A percentile compares a stretch with the other conserved stretches of the same genome.
Conservation (phyloP, 53 echinoderm and acorn worm species). For the Mesocentrotus franciscanus region DNA sequence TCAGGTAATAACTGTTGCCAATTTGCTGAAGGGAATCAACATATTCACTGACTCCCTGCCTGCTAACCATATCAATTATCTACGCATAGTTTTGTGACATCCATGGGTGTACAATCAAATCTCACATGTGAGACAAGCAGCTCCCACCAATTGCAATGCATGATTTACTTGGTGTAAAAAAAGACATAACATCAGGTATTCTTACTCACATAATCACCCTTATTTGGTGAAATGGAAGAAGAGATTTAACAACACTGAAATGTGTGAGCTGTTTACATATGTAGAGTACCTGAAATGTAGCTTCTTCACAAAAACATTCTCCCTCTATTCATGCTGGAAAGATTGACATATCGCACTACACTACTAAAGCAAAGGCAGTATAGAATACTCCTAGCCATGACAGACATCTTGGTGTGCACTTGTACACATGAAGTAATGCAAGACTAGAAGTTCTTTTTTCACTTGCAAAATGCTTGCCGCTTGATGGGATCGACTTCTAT, state of each 20-base stretch:
- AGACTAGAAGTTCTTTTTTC: neutral
- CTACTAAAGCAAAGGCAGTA: neutral
- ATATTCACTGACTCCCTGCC: neutral
- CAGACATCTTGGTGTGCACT: neutral
- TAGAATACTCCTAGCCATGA: neutral
- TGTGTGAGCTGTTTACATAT: neutral
- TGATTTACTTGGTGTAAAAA: neutral
- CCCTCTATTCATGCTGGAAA: neutral
- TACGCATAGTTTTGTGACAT: neutral
- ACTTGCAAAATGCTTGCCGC: neutral
- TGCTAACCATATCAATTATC: neutral
- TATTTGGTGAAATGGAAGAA: neutral
- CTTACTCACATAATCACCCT: neutral
- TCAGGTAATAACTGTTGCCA: conserved; percentile 19
- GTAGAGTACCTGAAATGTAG: neutral
- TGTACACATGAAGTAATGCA: neutral
- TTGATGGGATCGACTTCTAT: neutral
- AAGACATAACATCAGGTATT: neutral
- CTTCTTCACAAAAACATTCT: neutral
- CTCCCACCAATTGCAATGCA: neutral
- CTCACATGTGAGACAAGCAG: neutral
- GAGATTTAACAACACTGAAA: neutral
- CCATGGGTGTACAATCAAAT: neutral
- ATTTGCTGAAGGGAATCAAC: neutral
- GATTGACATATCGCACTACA: neutral